Percentiles rank a stretch among this genome's conserved stretches.
These are phyloP conservation scores for Nestor notabilis DNA, from an alignment of 2,113 vertebrate species.

Conservation along the genomic window DNA sequence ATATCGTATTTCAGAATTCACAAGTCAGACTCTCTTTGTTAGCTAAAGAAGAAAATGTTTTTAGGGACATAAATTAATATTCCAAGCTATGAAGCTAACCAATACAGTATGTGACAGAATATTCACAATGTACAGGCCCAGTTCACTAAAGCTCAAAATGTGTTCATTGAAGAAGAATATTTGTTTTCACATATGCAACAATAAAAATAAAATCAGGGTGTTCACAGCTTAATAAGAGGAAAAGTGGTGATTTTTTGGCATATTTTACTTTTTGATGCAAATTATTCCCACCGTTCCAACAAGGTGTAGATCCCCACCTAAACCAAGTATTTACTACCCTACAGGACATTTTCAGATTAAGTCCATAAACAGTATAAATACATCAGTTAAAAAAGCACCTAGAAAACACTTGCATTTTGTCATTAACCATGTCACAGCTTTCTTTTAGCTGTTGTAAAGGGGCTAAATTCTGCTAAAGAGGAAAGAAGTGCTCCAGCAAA, in stretches of 20 bases:
- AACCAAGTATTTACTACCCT: not conserved
- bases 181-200: not conserved
- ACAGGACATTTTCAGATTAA: not conserved
- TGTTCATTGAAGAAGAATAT: not conserved
- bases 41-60: not conserved
- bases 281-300: not conserved
- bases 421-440: not conserved
- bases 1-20: not conserved
- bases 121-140: not conserved
- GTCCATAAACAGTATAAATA: not conserved
- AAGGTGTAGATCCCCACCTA: not conserved
- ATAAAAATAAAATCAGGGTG: not conserved
- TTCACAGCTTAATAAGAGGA: not conserved
- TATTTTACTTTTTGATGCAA: not conserved
- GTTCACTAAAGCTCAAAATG: not conserved
- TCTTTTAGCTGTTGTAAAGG: not conserved
- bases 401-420: not conserved
- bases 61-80: not conserved
- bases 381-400: not conserved
- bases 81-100: not conserved
- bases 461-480: conserved; percentile 8
- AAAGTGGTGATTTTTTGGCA: not conserved
- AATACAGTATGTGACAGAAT: not conserved
- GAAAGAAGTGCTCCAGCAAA: not conserved
- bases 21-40: not conserved